Evolutionary conservation across 2,888 invertebrate species (phyloP).

Genomic region (Athalia cordata): DNA sequence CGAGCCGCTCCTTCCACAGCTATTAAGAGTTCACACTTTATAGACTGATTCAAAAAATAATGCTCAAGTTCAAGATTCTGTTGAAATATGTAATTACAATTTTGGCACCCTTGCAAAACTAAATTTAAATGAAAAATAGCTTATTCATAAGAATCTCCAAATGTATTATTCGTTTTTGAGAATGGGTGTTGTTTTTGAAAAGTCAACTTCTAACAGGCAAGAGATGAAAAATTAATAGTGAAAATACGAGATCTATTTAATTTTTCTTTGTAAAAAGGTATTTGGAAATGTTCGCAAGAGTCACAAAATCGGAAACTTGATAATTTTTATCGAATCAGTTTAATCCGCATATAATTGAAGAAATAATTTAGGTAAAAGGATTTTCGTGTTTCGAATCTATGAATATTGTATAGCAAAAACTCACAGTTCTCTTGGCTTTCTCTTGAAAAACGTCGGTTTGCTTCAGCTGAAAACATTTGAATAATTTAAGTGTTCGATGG

Average conservation of each 20-base stretch:
- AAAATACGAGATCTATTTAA: background rate
- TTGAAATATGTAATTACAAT: background rate
- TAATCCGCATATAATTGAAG: too few relatives aligned
- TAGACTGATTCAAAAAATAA: background rate
- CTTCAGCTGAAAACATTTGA: conserved; percentile 60
- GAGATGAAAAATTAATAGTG: too few relatives aligned
- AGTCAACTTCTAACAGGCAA: too few relatives aligned
- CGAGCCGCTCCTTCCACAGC: conserved; percentile 67
- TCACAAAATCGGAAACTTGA: too few relatives aligned
- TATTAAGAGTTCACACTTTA: conserved; percentile 47
- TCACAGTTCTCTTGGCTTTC: conserved; percentile 67
- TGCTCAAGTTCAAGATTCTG: background rate
- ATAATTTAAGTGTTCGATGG: background rate
- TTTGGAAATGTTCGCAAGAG: too few relatives aligned
- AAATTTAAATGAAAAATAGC: background rate
- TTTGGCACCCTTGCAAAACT: too few relatives aligned
- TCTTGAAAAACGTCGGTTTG: conserved; percentile 67
- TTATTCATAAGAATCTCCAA: too few relatives aligned
- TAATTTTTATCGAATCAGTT: too few relatives aligned
- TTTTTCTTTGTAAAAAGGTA: background rate
- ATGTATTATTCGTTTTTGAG: too few relatives aligned
- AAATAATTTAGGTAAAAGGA: too few relatives aligned
- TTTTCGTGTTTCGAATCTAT: too few relatives aligned
- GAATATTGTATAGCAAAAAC: conserved; percentile 45
- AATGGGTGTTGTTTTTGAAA: too few relatives aligned